A percentile compares a stretch with the other conserved stretches of the same genome.
Evolutionary conservation across 2,888 invertebrate species (phyloP).

Genomic region (Orthosia gothica): DNA sequence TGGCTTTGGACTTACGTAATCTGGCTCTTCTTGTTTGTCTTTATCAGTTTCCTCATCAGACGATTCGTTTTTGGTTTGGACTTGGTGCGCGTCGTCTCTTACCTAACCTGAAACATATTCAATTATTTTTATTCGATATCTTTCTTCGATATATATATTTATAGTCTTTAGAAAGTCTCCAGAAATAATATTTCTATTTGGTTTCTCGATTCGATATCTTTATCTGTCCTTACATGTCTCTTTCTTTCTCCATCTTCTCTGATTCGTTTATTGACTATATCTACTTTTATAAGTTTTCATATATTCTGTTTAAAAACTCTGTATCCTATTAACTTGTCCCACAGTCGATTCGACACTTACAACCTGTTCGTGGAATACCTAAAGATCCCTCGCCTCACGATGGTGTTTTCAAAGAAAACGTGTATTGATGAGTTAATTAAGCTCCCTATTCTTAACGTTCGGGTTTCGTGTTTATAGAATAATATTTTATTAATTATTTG

Average conservation of each 20-base stretch:
- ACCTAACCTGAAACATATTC: background rate
- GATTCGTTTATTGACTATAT: background rate
- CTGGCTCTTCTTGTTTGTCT: background rate
- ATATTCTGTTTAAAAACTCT: background rate
- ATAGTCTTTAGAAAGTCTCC: background rate
- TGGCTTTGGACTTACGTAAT: background rate
- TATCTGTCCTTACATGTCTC: background rate
- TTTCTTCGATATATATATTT: too few relatives aligned
- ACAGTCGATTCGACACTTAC: slow-evolving; percentile 69
- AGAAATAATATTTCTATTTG: background rate
- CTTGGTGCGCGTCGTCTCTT: background rate
- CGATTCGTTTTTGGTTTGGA: background rate
- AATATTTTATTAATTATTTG: slow-evolving; percentile 51
- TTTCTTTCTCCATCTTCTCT: background rate
- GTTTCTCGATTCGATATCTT: background rate
- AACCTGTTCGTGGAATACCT: slow-evolving; percentile 77
- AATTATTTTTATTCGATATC: too few relatives aligned
- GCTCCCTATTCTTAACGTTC: slow-evolving; percentile 61
- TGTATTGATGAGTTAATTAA: slow-evolving; percentile 87
- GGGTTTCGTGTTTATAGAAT: slow-evolving; percentile 56
- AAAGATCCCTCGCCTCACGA: slow-evolving; percentile 76
- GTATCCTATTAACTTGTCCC: slow-evolving; percentile 60
- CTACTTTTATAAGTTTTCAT: background rate
- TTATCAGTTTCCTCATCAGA: background rate
- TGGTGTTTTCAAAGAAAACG: slow-evolving; percentile 81